These are phyloP conservation scores for Smutsia gigantea DNA, from an alignment of 2,797 vertebrate species.

Conservation along the genomic window DNA sequence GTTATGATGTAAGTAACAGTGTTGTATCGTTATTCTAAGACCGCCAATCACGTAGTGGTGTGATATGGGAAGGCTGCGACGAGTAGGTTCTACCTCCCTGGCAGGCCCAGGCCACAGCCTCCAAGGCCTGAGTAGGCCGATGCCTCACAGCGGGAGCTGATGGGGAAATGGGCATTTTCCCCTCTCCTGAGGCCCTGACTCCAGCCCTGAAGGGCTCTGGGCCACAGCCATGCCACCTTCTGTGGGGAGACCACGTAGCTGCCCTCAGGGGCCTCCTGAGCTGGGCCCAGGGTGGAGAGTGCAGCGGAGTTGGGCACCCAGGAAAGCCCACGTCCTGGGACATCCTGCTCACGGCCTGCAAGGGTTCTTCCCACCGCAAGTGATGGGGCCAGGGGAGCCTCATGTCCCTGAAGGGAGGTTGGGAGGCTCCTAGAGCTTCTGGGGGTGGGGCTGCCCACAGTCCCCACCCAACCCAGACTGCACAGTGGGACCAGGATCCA, in stretches of 20 bases:
- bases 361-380: neutral
- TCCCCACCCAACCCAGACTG: neutral
- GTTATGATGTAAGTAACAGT: rapidly evolving
- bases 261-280: neutral
- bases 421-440: neutral
- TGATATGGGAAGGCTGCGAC: neutral
- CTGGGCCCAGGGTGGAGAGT: neutral
- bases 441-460: no score
- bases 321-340: neutral
- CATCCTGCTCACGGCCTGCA: neutral
- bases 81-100: rapidly evolving
- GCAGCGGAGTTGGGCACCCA: neutral
- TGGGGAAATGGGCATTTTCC: neutral
- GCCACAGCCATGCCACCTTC: neutral
- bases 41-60: rapidly evolving
- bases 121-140: neutral
- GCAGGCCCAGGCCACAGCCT: neutral
- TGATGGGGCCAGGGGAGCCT: neutral
- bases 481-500: neutral
- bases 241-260: neutral
- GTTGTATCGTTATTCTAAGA: no score
- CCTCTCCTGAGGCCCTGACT: neutral
- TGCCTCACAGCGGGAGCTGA: neutral
- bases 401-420: neutral
- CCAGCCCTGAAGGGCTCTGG: neutral